Percentiles rank a stretch among this genome's conserved stretches.
These are phyloP conservation scores for Cairina moschata DNA, from an alignment of 2,113 vertebrate species.

Conservation along the genomic window DNA sequence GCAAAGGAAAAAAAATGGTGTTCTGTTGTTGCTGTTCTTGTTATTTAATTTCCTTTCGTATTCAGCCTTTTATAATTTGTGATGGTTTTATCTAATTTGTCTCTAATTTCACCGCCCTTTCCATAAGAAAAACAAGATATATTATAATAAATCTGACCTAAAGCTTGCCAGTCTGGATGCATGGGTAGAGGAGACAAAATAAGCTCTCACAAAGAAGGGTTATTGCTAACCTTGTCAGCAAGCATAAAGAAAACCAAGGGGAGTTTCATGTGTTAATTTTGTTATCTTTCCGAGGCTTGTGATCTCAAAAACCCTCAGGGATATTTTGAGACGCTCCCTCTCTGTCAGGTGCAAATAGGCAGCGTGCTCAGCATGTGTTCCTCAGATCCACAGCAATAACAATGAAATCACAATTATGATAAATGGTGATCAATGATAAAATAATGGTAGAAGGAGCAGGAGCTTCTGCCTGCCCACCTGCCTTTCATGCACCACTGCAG, in stretches of 20 bases:
- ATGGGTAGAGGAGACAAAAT: not conserved
- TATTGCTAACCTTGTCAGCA: slow-evolving; percentile 10
- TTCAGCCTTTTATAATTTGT: not conserved
- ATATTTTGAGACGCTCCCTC: not conserved
- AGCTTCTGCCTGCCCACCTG: not conserved
- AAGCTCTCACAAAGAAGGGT: not conserved
- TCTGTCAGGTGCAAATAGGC: not conserved
- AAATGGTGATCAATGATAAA: not conserved
- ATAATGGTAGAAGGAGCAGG: not conserved
- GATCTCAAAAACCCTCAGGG: slow-evolving; percentile 13
- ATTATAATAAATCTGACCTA: not conserved
- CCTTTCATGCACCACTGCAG: not conserved
- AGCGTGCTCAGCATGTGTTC: rapidly evolving
- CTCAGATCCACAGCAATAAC: not conserved
- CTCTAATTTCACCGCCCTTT: not conserved
- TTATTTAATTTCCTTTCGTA: not conserved
- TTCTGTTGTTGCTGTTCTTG: rapidly evolving
- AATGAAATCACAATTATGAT: not conserved
- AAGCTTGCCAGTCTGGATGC: not conserved
- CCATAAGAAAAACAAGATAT: not conserved
- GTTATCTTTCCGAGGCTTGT: slow-evolving; percentile 27
- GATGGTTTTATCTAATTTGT: not conserved
- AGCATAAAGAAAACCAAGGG: slow-evolving; percentile 4
- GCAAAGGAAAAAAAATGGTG: not conserved
- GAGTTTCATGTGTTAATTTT: slow-evolving; percentile 10